Conservation (phyloP, 2,888 invertebrate species). For the Zele albiditarsus region DNA sequence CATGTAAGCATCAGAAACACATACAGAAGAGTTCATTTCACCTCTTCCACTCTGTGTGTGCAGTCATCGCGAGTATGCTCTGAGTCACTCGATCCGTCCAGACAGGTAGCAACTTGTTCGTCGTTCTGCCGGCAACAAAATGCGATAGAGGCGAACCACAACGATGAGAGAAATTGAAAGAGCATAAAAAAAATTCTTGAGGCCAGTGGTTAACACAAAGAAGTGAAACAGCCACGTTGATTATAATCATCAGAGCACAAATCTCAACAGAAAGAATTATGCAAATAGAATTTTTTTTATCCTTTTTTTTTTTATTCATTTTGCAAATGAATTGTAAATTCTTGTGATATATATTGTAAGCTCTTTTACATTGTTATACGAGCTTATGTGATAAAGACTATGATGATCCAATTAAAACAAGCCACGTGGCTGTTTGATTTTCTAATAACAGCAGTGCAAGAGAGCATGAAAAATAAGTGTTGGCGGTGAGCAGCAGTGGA, state of each 20-base stretch:
- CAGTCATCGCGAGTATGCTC: conserved; percentile 56
- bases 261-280: background rate
- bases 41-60: conserved; percentile 44
- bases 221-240: no score
- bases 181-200: background rate
- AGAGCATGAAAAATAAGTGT: conserved; percentile 5
- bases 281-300: background rate
- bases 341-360: background rate
- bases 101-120: conserved; percentile 52
- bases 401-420: background rate
- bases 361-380: background rate
- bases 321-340: background rate
- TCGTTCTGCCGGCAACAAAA: conserved; percentile 21
- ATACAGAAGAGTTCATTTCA: conserved; percentile 59
- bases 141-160: conserved; percentile 8
- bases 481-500: background rate
- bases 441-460: background rate
- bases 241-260: background rate
- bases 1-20: background rate
- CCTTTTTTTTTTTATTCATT: background rate
- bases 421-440: conserved; percentile 14
- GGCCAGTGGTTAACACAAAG: no score
- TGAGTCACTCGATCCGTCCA: conserved; percentile 63
- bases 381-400: background rate
- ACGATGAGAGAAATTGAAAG: conserved; percentile 7